phyloP scores from a whole-genome alignment of 2,797 vertebrate species.

The Tolypeutes matacus region DNA sequence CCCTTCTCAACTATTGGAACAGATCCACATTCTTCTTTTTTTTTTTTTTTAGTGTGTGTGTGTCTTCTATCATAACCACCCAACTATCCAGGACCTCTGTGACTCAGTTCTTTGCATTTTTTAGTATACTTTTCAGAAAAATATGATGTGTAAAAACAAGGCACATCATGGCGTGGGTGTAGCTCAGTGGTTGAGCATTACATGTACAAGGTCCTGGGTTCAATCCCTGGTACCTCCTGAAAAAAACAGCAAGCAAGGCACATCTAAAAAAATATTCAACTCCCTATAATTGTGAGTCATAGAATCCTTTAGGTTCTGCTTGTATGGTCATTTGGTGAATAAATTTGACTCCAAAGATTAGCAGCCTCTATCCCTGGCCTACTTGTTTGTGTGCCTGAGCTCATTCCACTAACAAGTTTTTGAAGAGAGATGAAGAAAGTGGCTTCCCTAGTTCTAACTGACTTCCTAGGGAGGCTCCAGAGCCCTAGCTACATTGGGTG shows the following conservation, averaged over 20 bases:
- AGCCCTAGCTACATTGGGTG: neutral
- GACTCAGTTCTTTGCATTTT: constrained; percentile 32
- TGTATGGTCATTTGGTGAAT: constrained; percentile 54
- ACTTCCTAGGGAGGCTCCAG: constrained; percentile 1
- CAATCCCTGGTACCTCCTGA: too few relatives aligned
- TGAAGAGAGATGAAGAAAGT: neutral
- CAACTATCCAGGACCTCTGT: neutral
- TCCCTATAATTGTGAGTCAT: neutral
- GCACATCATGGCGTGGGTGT: neutral
- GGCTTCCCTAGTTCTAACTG: neutral
- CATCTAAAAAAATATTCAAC: neutral
- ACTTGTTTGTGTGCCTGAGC: neutral
- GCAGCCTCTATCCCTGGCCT: neutral
- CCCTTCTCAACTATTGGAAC: neutral
- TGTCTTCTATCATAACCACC: neutral
- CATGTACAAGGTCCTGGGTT: too few relatives aligned
- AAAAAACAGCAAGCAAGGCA: neutral
- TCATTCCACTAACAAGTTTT: neutral
- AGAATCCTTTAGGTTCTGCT: constrained; percentile 48
- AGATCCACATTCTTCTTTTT: constrained; percentile 26
- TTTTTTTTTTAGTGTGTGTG: neutral
- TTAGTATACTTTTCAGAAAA: constrained; percentile 39
- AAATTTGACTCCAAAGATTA: neutral
- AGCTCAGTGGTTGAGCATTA: too few relatives aligned
- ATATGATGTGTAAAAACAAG: constrained; percentile 27